These are phyloP conservation scores for Tetraodon nigroviridis DNA, from an alignment of 2,113 vertebrate species.

Conservation along the genomic window DNA sequence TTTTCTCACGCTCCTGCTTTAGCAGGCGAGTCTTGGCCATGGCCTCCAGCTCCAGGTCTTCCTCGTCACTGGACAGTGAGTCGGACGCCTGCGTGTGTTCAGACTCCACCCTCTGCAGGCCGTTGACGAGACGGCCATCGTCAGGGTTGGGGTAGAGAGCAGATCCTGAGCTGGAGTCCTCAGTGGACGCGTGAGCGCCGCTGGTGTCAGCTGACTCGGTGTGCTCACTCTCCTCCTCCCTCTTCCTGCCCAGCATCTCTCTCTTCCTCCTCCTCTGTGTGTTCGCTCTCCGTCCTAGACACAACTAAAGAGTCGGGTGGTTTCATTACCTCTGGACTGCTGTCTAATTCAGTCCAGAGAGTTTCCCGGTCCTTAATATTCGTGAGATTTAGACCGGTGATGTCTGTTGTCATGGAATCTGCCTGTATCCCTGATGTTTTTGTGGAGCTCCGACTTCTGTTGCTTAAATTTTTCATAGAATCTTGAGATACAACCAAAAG, in stretches of 20 bases:
- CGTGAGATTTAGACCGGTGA: slow-evolving; percentile 71
- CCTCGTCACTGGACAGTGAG: slow-evolving; percentile 92
- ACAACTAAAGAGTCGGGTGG: slow-evolving; percentile 24
- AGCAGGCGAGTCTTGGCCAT: slow-evolving; percentile 74
- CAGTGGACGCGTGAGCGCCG: slow-evolving; percentile 76
- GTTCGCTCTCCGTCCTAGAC: slow-evolving; percentile 67
- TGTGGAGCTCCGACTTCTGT: slow-evolving; percentile 67
- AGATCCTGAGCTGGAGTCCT: slow-evolving; percentile 85
- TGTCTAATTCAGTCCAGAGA: slow-evolving; percentile 88
- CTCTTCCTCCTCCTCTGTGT: slow-evolving; percentile 55
- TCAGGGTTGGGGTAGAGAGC: slow-evolving; percentile 70
- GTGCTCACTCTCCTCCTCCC: slow-evolving; percentile 80
- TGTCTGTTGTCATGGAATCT: slow-evolving; percentile 64
- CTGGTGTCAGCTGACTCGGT: slow-evolving; percentile 91
- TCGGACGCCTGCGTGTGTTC: slow-evolving; percentile 90
- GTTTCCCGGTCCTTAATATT: slow-evolving; percentile 86
- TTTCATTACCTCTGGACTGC: slow-evolving; percentile 68
- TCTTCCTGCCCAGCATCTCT: slow-evolving; percentile 42
- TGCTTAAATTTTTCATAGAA: slow-evolving; percentile 60
- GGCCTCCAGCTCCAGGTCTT: slow-evolving; percentile 87
- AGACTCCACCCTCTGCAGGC: slow-evolving; percentile 78
- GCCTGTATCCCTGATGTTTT: slow-evolving; percentile 42
- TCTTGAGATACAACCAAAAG: slow-evolving; percentile 52
- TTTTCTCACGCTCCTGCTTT: slow-evolving; percentile 83
- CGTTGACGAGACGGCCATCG: slow-evolving; percentile 60